A percentile compares a stretch with the other conserved stretches of the same genome.
These are phyloP conservation scores for Aleiodes leptofemur DNA, from an alignment of 2,888 invertebrate genomes.

Conservation along the genomic window DNA sequence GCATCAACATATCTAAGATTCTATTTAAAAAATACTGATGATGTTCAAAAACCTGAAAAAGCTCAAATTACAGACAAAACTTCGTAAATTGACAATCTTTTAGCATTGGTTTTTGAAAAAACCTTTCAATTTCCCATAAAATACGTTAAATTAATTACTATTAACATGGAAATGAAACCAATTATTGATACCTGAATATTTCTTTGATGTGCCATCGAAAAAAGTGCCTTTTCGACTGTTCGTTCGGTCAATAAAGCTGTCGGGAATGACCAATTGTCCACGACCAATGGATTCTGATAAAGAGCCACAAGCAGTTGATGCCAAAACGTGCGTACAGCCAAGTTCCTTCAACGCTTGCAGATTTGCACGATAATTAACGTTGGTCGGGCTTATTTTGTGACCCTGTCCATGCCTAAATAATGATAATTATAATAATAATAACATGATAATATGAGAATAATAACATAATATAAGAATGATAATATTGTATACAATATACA, in stretches of 20 bases:
- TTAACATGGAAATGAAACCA: no score
- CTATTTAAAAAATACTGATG: no score
- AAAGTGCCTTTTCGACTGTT: slow-evolving; percentile 85
- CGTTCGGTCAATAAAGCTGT: slow-evolving; percentile 90
- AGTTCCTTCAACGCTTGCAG: slow-evolving; percentile 89
- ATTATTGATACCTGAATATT: slow-evolving; percentile 61
- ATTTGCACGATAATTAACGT: slow-evolving; percentile 97
- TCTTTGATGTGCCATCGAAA: slow-evolving; percentile 86
- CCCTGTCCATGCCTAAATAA: slow-evolving; percentile 79
- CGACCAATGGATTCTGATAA: slow-evolving; percentile 90
- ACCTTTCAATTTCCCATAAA: no score
- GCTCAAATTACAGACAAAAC: no score
- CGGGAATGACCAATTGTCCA: slow-evolving; percentile 92
- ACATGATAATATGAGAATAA: no score
- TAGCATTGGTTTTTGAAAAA: no score
- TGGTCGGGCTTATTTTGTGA: slow-evolving; percentile 86
- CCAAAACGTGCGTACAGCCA: slow-evolving; percentile 95
- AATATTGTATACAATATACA: no score
- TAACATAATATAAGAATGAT: no score
- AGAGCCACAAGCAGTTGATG: slow-evolving; percentile 96
- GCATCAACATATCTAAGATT: no score
- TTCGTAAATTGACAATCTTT: no score
- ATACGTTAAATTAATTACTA: no score
- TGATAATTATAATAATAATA: background rate
- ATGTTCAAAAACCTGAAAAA: no score